Evolutionary conservation across 1,140 invertebrate genomes (phyloP), one percentile per base, ranked within the genome.

Genomic region (Rhynchophorus ferrugineus): DNA sequence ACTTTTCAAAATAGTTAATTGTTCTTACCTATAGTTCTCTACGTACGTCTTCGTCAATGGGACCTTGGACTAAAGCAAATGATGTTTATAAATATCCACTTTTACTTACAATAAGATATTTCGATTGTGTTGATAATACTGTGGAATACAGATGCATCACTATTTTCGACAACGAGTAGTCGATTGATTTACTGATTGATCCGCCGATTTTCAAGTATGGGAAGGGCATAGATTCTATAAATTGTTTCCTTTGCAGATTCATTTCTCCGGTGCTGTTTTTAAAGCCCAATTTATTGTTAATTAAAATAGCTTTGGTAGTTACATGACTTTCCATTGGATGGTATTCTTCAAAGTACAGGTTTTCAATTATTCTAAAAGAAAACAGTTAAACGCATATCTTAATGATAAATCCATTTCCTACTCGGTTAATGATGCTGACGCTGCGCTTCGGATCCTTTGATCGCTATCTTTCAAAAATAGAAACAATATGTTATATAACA

Each of bases 391-490:
- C n/a, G n/a, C n/a, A n/a, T n/a, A n/a, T n/a, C n/a, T n/a, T n/a
- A n/a, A n/a, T n/a, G n/a, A 18, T 38, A 38, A 49, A 9, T 19
- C n/a, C 24, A 17, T n/a, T 38, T 63, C 70, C 74, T 75, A 91
- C 87, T 74, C 83, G 13, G 81, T 70, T 58, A 91, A 75, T 13
- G 84, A 75, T 35, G 73, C 69, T 6, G 82, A 75, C 2, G 87
- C 79, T 11, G 87, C 81, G 59, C 78, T 77, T 45, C 90, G 71
- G 5, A 93, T 87, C 68, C 88, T 76, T 44, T 78, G 77, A 68
- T 93, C 89, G 58, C 83, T 81, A 72, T 91, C 87, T 9, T 75
- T 77, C 2, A 91, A 63, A 20, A 90, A 67, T 24, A 68, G 63
- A 13, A 83, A 66, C n/a, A 88, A 67, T 38, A 84, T 72, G 50